phyloP scores from a whole-genome alignment of 2,888 invertebrate species.

The Hydrotaea diabolus region DNA sequence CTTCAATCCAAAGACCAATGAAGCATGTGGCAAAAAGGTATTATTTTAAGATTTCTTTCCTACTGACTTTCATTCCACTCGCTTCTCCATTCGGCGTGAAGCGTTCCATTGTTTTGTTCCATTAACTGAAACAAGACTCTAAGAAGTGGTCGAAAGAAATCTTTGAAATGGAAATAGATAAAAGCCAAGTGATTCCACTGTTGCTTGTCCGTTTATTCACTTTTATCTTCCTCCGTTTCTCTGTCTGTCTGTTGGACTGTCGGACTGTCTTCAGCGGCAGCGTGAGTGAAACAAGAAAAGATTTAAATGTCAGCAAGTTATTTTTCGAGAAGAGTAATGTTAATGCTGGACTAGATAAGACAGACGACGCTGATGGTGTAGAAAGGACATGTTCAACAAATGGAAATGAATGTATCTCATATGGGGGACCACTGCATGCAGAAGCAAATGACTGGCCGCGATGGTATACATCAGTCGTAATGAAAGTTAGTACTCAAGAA shows the following conservation, averaged over 20 bases:
- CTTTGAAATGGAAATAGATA: conserved; percentile 15
- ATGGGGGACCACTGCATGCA: too few relatives aligned
- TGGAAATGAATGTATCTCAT: conserved; percentile 1
- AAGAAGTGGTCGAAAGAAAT: conserved; percentile 31
- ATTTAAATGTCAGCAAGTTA: conserved; percentile 59
- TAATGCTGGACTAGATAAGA: conserved; percentile 37
- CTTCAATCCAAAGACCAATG: conserved; percentile 27
- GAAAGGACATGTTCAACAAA: conserved; percentile 34
- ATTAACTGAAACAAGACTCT: conserved; percentile 39
- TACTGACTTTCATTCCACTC: not conserved
- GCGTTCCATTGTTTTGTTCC: conserved; percentile 39
- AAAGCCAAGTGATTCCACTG: conserved; percentile 38
- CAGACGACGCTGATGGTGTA: conserved; percentile 2
- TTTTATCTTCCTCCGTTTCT: conserved; percentile 1
- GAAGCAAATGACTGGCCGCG: not conserved
- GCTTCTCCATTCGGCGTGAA: not conserved
- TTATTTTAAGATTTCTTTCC: conserved; percentile 58
- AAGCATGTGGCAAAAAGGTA: conserved; percentile 49
- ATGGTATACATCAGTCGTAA: not conserved
- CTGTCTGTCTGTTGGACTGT: not conserved
- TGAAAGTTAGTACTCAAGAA: not conserved
- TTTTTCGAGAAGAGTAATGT: conserved; percentile 42
- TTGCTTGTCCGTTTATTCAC: conserved; percentile 13
- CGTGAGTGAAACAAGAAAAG: conserved; percentile 21
- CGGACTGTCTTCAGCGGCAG: conserved; percentile 18